A percentile compares a stretch with the other conserved stretches of the same genome.
Evolutionary conservation across 1,140 invertebrate genomes (phyloP).

Genomic region (Ostrea denselamellosa): DNA sequence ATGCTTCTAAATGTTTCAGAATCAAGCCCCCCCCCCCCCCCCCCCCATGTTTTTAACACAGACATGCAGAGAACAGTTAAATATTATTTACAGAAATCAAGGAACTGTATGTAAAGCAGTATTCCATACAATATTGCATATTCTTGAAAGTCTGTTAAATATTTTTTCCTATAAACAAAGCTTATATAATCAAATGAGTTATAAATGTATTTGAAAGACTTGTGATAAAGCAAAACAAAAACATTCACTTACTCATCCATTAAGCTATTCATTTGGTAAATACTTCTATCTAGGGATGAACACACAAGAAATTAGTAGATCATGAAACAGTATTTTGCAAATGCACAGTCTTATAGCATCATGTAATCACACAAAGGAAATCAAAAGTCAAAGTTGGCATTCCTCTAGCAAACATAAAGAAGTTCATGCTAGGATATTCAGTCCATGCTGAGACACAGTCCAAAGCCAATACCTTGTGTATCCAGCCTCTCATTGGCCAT

Average conservation of each 20-base stretch:
- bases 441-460: not conserved
- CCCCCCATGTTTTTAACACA: not conserved
- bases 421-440: conserved; percentile 11
- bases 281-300: not conserved
- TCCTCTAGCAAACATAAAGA: conserved; percentile 3
- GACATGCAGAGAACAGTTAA: not conserved
- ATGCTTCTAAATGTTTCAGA: not conserved
- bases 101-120: not conserved
- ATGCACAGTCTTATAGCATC: conserved; percentile 4
- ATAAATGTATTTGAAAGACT: not conserved
- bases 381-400: conserved; percentile 38
- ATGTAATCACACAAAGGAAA: conserved; percentile 46
- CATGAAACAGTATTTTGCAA: not conserved
- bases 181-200: not conserved
- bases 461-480: conserved; percentile 20
- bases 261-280: not conserved
- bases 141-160: not conserved
- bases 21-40: too few relatives aligned
- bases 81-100: not conserved
- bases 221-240: not conserved
- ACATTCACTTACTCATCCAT: not conserved
- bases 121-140: not conserved
- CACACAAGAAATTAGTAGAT: not conserved
- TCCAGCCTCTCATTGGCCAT: conserved; percentile 15
- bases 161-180: not conserved